These are phyloP conservation scores for Beroe forskalii DNA, from an alignment of 37 sponge, comb jelly and placozoan genomes.

Conservation along the genomic window DNA sequence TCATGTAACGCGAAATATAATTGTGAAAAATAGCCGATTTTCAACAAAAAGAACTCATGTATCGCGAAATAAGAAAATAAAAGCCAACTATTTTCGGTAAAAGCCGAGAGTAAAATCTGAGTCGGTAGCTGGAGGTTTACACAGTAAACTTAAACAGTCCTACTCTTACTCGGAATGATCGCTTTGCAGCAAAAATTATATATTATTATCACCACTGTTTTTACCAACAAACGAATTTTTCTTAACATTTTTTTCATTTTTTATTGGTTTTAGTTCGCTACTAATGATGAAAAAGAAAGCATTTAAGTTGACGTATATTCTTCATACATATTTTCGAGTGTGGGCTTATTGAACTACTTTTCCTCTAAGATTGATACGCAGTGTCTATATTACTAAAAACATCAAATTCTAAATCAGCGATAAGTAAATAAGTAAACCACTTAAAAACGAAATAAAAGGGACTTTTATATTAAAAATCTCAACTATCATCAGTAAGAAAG, in stretches of 20 bases:
- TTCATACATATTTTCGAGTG: no score
- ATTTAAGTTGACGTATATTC: background rate
- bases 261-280: conserved; percentile 26
- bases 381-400: background rate
- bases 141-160: background rate
- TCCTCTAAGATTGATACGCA: no score
- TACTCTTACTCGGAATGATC: background rate
- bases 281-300: background rate
- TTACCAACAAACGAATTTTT: conserved; percentile 58
- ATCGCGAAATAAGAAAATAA: no score
- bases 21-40: no score
- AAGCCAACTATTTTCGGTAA: no score
- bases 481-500: background rate
- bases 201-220: conserved; percentile 8
- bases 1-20: no score
- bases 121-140: background rate
- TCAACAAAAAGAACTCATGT: no score
- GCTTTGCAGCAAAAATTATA: background rate
- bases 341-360: no score
- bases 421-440: background rate
- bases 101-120: background rate
- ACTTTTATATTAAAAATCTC: conserved; percentile 32
- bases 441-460: conserved; percentile 50
- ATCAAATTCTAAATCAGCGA: background rate
- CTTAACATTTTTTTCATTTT: conserved; percentile 49